Base-by-base conservation (phyloP, 1,140 invertebrate genomes). In the Brachionus rotundiformis region DNA sequence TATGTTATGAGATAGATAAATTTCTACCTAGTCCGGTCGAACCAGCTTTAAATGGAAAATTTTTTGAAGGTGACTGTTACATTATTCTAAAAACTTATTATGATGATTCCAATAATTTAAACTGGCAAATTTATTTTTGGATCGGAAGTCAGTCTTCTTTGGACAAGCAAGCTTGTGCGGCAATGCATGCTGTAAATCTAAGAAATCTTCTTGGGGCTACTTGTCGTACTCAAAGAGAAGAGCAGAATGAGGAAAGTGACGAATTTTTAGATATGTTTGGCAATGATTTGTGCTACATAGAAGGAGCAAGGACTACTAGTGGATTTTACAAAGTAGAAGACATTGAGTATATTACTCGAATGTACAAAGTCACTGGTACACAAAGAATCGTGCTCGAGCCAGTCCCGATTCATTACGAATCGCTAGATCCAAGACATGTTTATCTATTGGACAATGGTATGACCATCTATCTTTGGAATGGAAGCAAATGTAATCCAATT, bases 11-110 rank as follows among this genome's bases (percentile, higher is more conserved):
- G 90, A 99, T 99, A 82, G 96, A 99, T 88, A 99, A 99, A 87
- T 99, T 99, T 87, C 89, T 98, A 82, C 97, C 97, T 0, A 97
- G 96, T 87, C 92, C 93, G 85, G 86, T 98, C 8, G 90, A 91
- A 68, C 88, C 90, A 82, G 93, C 93, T 10, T 92, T 94, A 0
- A 93, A 97, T 89, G 97, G 98, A 6, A 98, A 98, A 88, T 99
- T 99, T 88, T 99, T 98, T 86, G 95, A 98, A 89, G 97, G 94
- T 13, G 98, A 99, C 88, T 99, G 96, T 88, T 99, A 99, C 86
- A 98, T 99, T 84, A 91, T 99, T 77, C 88, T 99, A 59, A 95
- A 97, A 87, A 99, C 97, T 0, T 91, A 89, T 41, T 88, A 93
- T 41, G 95, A 98, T 86, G 88, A 95, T 39, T 92, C 92, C 84